These are phyloP conservation scores for Dynastes maya DNA, from an alignment of 2,888 invertebrate genomes.

Conservation along the genomic window DNA sequence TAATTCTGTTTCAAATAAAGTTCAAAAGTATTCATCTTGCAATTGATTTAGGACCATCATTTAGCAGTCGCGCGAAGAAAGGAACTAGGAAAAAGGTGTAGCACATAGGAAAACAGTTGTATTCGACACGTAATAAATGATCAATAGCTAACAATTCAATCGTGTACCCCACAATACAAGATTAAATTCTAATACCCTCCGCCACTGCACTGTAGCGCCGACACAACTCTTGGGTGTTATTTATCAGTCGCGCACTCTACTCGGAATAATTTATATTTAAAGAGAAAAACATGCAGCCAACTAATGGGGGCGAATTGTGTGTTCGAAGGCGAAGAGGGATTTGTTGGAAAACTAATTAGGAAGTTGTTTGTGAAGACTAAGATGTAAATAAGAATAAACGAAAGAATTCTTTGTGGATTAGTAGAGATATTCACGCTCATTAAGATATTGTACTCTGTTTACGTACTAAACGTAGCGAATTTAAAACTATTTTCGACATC, in stretches of 20 bases:
- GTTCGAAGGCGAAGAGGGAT: conserved; percentile 40
- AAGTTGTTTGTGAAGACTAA: conserved; percentile 43
- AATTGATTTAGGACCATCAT: too few species aligned
- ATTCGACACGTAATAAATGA: conserved; percentile 5
- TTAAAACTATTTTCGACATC: neutral
- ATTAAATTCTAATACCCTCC: conserved; percentile 11
- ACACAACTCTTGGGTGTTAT: conserved; percentile 11
- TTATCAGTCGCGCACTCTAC: conserved; percentile 11
- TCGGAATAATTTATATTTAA: conserved; percentile 41
- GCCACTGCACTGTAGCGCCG: neutral
- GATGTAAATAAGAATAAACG: conserved; percentile 22
- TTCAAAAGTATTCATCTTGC: too few species aligned
- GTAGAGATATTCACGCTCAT: conserved; percentile 16
- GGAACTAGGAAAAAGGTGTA: neutral
- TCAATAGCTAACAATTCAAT: conserved; percentile 6
- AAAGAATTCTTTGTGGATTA: conserved; percentile 36
- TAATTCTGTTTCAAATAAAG: too few species aligned
- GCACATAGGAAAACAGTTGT: neutral
- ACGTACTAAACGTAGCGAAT: neutral
- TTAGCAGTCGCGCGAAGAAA: neutral
- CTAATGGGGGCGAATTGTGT: conserved; percentile 34
- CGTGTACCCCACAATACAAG: neutral
- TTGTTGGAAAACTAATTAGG: conserved; percentile 44
- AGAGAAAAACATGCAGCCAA: conserved; percentile 33
- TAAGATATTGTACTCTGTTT: conserved; percentile 2